A percentile compares a stretch with the other conserved stretches of the same genome.
phyloP scores from a whole-genome alignment of 1,140 invertebrate species.

The Euwallacea similis region DNA sequence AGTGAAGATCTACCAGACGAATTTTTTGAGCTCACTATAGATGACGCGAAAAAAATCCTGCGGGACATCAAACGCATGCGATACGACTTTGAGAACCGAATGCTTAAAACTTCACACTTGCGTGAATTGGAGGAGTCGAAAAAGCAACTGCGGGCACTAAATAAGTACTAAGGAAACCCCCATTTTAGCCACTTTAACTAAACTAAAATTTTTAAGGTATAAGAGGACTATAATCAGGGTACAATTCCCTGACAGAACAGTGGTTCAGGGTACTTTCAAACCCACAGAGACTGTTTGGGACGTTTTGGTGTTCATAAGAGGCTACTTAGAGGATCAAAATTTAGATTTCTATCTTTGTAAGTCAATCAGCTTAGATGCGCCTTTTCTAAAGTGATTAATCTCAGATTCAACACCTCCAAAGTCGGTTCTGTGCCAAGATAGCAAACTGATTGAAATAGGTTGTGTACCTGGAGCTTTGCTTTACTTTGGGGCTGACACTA shows the following conservation, averaged over 20 bases:
- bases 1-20: constrained; percentile 73
- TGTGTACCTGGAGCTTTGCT: constrained; percentile 76
- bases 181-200: neutral
- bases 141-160: constrained; percentile 60
- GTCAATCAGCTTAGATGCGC: constrained; percentile 45
- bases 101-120: constrained; percentile 66
- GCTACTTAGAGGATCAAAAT: constrained; percentile 63
- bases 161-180: constrained; percentile 58
- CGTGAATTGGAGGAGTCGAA: constrained; percentile 65
- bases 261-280: constrained; percentile 77
- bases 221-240: constrained; percentile 74
- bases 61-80: constrained; percentile 68
- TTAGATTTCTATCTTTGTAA: constrained; percentile 75
- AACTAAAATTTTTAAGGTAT: constrained; percentile 56
- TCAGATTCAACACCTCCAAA: constrained; percentile 77
- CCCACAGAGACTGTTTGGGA: constrained; percentile 68
- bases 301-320: constrained; percentile 70
- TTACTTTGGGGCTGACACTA: constrained; percentile 62
- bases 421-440: constrained; percentile 60
- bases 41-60: constrained; percentile 73
- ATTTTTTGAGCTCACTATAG: constrained; percentile 80
- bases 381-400: neutral
- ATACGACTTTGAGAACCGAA: constrained; percentile 63
- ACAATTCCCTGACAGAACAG: constrained; percentile 77
- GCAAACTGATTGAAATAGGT: constrained; percentile 65